Base-by-base conservation (phyloP, 2,797 vertebrate species). In the Pygocentrus nattereri region DNA sequence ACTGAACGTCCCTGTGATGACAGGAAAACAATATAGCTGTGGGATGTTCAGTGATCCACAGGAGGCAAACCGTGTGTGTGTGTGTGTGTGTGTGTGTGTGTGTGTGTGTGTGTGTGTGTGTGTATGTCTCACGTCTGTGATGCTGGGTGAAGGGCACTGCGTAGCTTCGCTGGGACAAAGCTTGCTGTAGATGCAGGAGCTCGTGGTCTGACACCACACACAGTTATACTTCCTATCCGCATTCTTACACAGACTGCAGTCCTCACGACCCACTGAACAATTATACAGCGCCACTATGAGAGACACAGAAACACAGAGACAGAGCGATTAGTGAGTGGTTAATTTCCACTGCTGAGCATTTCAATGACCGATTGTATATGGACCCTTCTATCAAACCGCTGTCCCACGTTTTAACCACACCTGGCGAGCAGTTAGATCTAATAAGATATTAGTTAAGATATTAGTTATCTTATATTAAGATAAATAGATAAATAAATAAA, bases 181-280 rank as follows among this genome's bases (percentile, higher is more conserved):
- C 0, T 91, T 76, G 10, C 81, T 83, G 78, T 96, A 98, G 47
- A 98, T 87, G 0, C 98, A 99, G 41, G 94, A 89, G 34, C 74
- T 83, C 7, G 90, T 86, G 13, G 86, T 85, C 0, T 87, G 12
- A 64, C 98, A 99, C 98, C 97, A 99, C 25, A 96, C 96, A 15
- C 97, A 99, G 3, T 88, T 50, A 65, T 98, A 99, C 47, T 88
- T 86, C 0, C 72, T 18, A 10, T 90, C 85, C 0, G 97, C 95
- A 0, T 96, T 95, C 50, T 96, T 96, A 88, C 98, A 99, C 76
- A 99, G 90, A 80, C 97, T 98, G 90, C 98, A 99, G 93, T 99
- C 98, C 0, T 93, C 95, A 69, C 97, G 93, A 58, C 95, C 96
- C 3, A 97, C 96, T 0, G 96, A 97, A 89, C 97, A 99, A 93